Percentiles rank a stretch among this genome's conserved stretches.
Conservation (phyloP, 2,113 vertebrate species). For the Heliornis fulica region DNA sequence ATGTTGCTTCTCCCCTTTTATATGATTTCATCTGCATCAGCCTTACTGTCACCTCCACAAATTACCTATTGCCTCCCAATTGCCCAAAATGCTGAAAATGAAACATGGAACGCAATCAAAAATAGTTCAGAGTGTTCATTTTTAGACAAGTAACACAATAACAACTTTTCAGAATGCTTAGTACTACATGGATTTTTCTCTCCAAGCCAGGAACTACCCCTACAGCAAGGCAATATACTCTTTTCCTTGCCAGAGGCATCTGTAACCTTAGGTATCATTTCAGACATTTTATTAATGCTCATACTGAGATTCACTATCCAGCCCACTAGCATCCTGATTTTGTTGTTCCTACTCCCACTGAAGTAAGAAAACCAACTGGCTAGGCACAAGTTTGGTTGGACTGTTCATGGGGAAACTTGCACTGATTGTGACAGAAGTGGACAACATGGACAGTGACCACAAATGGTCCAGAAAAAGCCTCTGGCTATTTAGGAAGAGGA, state of each 20-base stretch:
- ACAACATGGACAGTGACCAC: fast-evolving
- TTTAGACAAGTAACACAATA: background rate
- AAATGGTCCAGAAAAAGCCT: background rate
- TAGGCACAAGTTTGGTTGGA: background rate
- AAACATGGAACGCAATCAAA: no score
- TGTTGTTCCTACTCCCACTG: background rate
- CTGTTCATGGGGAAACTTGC: background rate
- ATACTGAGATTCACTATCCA: background rate
- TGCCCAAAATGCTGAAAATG: no score
- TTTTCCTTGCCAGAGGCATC: background rate
- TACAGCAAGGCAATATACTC: background rate
- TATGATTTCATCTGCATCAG: background rate
- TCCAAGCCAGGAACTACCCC: background rate
- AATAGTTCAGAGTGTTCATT: background rate
- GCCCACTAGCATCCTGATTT: background rate
- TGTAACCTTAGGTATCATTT: background rate
- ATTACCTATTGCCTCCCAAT: background rate
- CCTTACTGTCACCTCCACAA: background rate
- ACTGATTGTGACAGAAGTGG: background rate
- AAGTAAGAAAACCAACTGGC: background rate
- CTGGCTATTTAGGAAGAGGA: background rate
- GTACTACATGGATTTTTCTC: background rate
- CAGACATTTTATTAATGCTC: background rate
- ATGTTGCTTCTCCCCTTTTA: background rate
- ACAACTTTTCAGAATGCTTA: background rate